These are phyloP conservation scores for Imbricaverruca yamaguchii DNA, from an alignment of 2,888 invertebrate genomes.

Conservation along the genomic window DNA sequence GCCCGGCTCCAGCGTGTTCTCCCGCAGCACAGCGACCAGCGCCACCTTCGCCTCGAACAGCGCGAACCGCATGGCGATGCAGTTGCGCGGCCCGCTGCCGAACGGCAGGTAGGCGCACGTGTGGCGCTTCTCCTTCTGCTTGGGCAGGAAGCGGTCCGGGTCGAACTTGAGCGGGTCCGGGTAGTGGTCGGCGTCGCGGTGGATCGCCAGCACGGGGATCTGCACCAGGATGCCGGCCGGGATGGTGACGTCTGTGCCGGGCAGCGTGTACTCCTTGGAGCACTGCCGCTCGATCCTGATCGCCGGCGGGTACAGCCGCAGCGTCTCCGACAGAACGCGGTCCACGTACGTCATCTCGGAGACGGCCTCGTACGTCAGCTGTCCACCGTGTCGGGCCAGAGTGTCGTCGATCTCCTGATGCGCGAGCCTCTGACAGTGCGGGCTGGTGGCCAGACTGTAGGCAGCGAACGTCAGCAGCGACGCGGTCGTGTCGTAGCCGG, in stretches of 20 bases:
- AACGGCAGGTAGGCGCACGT: constrained; percentile 34
- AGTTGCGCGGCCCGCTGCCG: constrained; percentile 34
- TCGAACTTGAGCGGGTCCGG: constrained; percentile 53
- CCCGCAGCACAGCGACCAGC: constrained; percentile 45
- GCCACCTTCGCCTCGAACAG: constrained; percentile 48
- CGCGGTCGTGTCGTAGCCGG: background rate
- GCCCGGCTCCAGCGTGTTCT: constrained; percentile 43
- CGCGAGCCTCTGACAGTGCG: background rate
- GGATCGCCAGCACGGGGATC: constrained; percentile 52
- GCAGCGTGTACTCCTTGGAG: constrained; percentile 31
- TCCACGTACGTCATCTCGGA: constrained; percentile 50
- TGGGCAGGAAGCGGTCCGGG: constrained; percentile 46
- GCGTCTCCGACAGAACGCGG: constrained; percentile 51
- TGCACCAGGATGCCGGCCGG: constrained; percentile 34
- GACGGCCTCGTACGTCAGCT: constrained; percentile 48
- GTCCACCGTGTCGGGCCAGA: constrained; percentile 43
- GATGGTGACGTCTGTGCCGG: constrained; percentile 29
- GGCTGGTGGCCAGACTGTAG: background rate
- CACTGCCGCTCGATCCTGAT: constrained; percentile 46
- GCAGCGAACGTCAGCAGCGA: background rate
- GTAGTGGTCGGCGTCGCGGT: constrained; percentile 53
- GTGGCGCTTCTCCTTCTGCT: constrained; percentile 31
- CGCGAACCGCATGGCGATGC: constrained; percentile 46
- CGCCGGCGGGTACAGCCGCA: constrained; percentile 53
- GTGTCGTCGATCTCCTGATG: background rate